Evolutionary conservation across 53 echinoderm and acorn worm species (phyloP), one percentile per base, ranked within the genome.

Genomic region (Paelopatides confundens): DNA sequence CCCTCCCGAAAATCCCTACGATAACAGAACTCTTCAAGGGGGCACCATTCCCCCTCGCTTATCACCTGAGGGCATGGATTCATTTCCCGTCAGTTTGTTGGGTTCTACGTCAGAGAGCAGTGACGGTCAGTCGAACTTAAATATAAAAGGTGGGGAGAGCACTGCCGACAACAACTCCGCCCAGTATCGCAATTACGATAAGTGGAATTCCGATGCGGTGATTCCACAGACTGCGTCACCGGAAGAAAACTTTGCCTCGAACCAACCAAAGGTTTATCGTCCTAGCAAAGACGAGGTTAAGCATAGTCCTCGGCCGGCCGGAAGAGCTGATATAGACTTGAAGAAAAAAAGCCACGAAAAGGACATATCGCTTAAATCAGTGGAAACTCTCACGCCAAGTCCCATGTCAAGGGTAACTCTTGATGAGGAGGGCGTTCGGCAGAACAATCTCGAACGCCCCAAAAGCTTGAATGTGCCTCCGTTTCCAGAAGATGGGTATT

Each of bases 1-100:
- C 38, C 49, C 90, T 31, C 86, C 86, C 17, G 65, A 66, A 50
- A 90, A 85, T 77, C 90, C 77, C 17, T 77, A 66, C 23, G 77
- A 46, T 35, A 65, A 78, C 21, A 86, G 90, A 77, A 67, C 90
- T 8, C 48, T 79, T 24, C 31, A 79, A 33, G 79, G 79, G 79
- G 79, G 79, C 32, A 48, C 15, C 6, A 4, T 21, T 5, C 79
- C 79, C 28, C 79, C 79, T 11, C 51, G 79, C 8, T 12, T 79
- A 18, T 50, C 51, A 0, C 79, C 52, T 13, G 79, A 79, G 34
- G 79, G 79, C 32, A 30, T 52, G 79, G 79, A 79, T 13, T n/a
- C 51, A 12, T 67, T 31, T 12, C 33, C 53, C 8, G 50, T 31
- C 3, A 78, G 51, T 32, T 30, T 78, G 31, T 43, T 78, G 14